Conservation (phyloP, 2,888 invertebrate genomes). For the Drosophila algonquin region DNA sequence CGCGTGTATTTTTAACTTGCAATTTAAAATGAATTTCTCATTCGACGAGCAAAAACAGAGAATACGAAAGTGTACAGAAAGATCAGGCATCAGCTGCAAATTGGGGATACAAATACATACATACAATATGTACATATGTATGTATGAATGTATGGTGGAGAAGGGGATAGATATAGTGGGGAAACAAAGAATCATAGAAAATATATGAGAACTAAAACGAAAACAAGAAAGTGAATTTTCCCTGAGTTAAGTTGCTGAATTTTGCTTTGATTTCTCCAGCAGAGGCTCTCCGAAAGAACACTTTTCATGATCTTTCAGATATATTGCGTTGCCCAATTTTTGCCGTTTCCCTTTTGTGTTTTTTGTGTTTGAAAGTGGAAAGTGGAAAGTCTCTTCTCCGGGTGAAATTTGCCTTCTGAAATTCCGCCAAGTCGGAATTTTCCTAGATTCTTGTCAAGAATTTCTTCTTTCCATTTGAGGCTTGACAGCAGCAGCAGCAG, state of each 20-base stretch:
- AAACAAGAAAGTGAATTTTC: not conserved
- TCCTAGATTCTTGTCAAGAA: not conserved
- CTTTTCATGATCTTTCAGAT: too few relatives aligned
- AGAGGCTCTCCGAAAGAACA: not conserved
- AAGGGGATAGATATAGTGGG: too few relatives aligned
- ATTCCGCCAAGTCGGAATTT: not conserved
- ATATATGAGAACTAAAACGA: not conserved
- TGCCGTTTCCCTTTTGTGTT: too few relatives aligned
- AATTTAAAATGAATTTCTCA: constrained; percentile 33
- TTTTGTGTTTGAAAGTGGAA: not conserved
- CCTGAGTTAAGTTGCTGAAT: not conserved
- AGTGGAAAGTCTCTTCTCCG: not conserved
- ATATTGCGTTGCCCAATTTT: too few relatives aligned
- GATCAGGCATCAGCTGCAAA: constrained; percentile 3
- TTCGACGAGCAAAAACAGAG: constrained; percentile 17
- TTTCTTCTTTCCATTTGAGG: not conserved
- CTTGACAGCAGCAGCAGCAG: not conserved
- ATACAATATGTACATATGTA: too few relatives aligned
- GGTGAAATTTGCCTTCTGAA: too few relatives aligned
- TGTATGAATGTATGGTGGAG: too few relatives aligned
- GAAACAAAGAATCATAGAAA: not conserved
- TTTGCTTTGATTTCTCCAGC: not conserved
- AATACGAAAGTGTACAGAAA: not conserved
- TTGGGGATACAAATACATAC: not conserved
- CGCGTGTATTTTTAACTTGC: constrained; percentile 29